Base-by-base conservation (phyloP, 2,888 invertebrate species). In the Dorcus hopei region DNA sequence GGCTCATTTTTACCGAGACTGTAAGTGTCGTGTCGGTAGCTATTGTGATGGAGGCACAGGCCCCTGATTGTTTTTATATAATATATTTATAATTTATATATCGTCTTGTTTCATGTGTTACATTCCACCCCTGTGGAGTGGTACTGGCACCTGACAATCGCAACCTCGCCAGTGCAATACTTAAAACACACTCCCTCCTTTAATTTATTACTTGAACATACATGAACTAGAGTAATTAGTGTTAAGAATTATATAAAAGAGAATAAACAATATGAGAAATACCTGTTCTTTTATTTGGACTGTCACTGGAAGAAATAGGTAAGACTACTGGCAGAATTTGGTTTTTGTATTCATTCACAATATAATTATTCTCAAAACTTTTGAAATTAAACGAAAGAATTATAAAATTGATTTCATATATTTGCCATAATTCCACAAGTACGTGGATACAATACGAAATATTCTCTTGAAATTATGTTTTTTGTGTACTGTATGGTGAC, bases 81-180 rank as follows among this genome's bases (percentile, higher is more conserved):
- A 68, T 71, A 69, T 74, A 76, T 77, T 77, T 77, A 77, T 77
- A 76, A 77, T 77, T 77, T 78, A 76, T 77, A 76, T 75, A 75
- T 72, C 71, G 73, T 74, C 73, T 72, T 73, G 74, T 75, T 76
- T 75, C 58, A 62, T 65, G 62, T 67, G 63, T 66, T 65, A 69
- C 69, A 67, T 68, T 68, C 69, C 69, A 69, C 68, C 61, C 60
- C 61, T 62, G 77, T 76, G 77, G 77, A 71, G 77, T 76, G 74
- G 74, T 74, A 71, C 75, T 74, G 74, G 74, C 72, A 71, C 72
- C 69, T 66, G 75, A 76, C 75, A 75, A 76, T 77, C 74, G 73
- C 72, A 70, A 73, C 71, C 71, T 72, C 70, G 77, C 76, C 76
- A 76, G 77, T 76, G 76, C 76, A 77, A 77, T 77, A 77, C 75